These are phyloP conservation scores for Mylabris phalerata DNA, from an alignment of 1,140 invertebrate genomes.

Conservation along the genomic window DNA sequence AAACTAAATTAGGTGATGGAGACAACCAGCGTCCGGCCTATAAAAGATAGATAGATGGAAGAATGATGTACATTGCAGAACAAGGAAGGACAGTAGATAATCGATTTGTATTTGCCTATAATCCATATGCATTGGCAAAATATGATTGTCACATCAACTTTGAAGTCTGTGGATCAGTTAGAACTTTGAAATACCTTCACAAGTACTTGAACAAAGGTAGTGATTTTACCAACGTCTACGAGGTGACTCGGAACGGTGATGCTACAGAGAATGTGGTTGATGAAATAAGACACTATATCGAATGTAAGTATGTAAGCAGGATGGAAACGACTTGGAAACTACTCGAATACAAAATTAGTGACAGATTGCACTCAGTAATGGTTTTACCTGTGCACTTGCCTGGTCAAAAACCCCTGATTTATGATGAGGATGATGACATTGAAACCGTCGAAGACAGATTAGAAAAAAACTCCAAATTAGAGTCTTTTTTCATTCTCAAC, in stretches of 20 bases:
- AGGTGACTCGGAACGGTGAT: background rate
- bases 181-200: background rate
- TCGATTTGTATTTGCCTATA: background rate
- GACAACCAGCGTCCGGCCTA: background rate
- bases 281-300: background rate
- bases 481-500: conserved; percentile 3
- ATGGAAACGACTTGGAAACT: conserved; percentile 9
- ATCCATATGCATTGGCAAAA: background rate
- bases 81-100: background rate
- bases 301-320: conserved; percentile 9
- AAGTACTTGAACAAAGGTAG: background rate
- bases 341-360: conserved; percentile 6
- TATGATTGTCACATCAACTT: background rate
- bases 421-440: background rate
- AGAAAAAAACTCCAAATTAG: background rate
- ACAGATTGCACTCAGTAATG: conserved; percentile 10
- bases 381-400: conserved; percentile 12
- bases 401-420: background rate
- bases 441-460: background rate
- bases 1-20: background rate
- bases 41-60: background rate
- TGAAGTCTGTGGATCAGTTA: background rate
- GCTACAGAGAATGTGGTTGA: background rate
- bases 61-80: background rate
- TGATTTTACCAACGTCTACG: background rate